Base-by-base conservation (phyloP, 2,888 invertebrate genomes). In the Netelia inedita region DNA sequence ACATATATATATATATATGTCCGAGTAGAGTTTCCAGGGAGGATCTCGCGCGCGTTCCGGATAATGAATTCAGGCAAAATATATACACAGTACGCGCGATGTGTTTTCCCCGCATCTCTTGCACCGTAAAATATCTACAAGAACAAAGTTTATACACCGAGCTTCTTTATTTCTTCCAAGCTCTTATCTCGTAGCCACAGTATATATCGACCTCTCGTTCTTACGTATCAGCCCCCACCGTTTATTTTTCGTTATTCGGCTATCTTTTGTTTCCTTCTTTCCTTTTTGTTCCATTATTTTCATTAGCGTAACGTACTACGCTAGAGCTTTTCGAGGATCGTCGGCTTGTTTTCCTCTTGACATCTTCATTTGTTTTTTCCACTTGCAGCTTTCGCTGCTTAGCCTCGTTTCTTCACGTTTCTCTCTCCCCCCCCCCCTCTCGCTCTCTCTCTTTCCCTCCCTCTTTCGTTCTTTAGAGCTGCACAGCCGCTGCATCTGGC, bases 311-410 rank as follows among this genome's bases (percentile, higher is more conserved):
- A 63, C 69, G 69, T 69, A 61, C 50, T 21, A 19, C 57, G 55
- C 19, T n/a, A 2, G 2, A 23, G 57, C 21, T 63, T 63, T n/a
- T 50, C 11, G 16, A 28, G 28, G 41, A 50, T 78, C 61, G 68
- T 71, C 71, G 71, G 74, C 73, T 82, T 53, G 82, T 83, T 74
- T 85, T 74, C 75, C 75, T 78, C 80, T 82, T 69, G 73, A 80
- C 74, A 79, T 68, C 66, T 79, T 82, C 82, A 75, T 85, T 82
- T 86, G 72, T 79, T 80, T 82, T 82, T 76, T 83, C 59, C 69
- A 35, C 73, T 73, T 81, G 41, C 63, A 46, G 16, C 63, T n/a
- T 78, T 61, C 55, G 43, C 61, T 57, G 50, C 43, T 66, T 59
- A 69, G 59, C 55, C 61, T 65, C 65, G 61, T 74, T 83, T 61